Percentiles rank a stretch among this genome's conserved stretches.
These are phyloP conservation scores for Percina caprodes DNA, from an alignment of 2,113 vertebrate genomes.

Conservation along the genomic window DNA sequence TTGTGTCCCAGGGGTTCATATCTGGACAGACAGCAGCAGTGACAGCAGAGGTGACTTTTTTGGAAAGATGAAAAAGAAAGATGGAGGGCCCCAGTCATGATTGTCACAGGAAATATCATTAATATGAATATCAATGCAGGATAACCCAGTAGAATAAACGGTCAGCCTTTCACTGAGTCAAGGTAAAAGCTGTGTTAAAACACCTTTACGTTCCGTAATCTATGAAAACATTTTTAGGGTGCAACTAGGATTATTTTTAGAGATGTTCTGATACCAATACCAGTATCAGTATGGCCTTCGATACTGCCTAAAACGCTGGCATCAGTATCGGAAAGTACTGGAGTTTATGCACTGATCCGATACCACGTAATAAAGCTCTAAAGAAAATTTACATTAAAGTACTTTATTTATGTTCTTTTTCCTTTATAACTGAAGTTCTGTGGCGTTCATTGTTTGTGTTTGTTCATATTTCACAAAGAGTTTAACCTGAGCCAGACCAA, in stretches of 20 bases:
- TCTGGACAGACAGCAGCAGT: slow-evolving; percentile 15
- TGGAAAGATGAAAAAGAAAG: slow-evolving; percentile 7
- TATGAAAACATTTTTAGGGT: neutral
- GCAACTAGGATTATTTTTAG: neutral
- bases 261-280: too few relatives aligned
- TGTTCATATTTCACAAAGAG: too few relatives aligned
- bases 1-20: slow-evolving; percentile 41
- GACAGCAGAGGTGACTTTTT: slow-evolving; percentile 57
- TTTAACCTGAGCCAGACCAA: too few relatives aligned
- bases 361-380: too few relatives aligned
- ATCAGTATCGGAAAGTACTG: too few relatives aligned
- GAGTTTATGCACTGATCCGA: too few relatives aligned
- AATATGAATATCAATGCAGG: slow-evolving; percentile 34
- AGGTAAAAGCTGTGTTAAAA: neutral
- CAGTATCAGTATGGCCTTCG: too few relatives aligned
- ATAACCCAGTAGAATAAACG: neutral
- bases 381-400: too few relatives aligned
- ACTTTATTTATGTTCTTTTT: too few relatives aligned
- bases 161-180: neutral
- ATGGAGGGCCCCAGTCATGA: slow-evolving; percentile 19
- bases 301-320: too few relatives aligned
- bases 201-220: neutral
- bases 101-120: slow-evolving; percentile 40
- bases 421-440: too few relatives aligned
- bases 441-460: too few relatives aligned